Evolutionary conservation across 2,113 vertebrate genomes (phyloP).

Genomic region (Charina bottae): DNA sequence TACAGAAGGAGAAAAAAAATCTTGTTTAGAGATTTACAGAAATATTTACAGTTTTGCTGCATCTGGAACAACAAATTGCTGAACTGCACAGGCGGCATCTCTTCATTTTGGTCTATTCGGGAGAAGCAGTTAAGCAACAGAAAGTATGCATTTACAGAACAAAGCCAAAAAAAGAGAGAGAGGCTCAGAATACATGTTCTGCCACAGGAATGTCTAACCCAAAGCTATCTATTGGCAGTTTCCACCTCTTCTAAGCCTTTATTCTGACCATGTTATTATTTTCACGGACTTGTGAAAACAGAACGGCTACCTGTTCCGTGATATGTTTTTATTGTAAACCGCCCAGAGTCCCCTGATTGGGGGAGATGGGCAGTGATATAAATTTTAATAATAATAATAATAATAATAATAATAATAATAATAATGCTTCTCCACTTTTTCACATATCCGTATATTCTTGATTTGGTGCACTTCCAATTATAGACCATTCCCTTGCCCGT

Average conservation of each 20-base stretch:
- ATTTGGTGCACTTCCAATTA: neutral
- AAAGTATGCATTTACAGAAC: neutral
- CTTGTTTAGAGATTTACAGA: neutral
- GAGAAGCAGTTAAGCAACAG: neutral
- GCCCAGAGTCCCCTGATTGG: too few species aligned
- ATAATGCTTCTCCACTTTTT: neutral
- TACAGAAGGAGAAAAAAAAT: constrained; percentile 59
- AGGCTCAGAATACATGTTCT: neutral
- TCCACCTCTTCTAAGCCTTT: neutral
- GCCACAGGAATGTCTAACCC: neutral
- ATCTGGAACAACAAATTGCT: neutral
- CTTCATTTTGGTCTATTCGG: neutral
- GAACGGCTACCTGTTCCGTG: too few species aligned
- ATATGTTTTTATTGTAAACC: too few species aligned
- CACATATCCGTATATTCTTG: neutral
- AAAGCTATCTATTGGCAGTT: neutral
- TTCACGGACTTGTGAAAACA: too few species aligned
- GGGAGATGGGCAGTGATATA: too few species aligned
- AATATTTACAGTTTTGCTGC: neutral
- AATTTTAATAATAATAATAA: too few species aligned
- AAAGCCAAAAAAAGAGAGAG: neutral
- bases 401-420: too few species aligned
- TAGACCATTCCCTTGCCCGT: neutral
- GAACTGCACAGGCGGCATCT: neutral
- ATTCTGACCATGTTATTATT: too few species aligned